phyloP scores from a whole-genome alignment of 2,113 vertebrate genomes.

The Emydura subglobosa region DNA sequence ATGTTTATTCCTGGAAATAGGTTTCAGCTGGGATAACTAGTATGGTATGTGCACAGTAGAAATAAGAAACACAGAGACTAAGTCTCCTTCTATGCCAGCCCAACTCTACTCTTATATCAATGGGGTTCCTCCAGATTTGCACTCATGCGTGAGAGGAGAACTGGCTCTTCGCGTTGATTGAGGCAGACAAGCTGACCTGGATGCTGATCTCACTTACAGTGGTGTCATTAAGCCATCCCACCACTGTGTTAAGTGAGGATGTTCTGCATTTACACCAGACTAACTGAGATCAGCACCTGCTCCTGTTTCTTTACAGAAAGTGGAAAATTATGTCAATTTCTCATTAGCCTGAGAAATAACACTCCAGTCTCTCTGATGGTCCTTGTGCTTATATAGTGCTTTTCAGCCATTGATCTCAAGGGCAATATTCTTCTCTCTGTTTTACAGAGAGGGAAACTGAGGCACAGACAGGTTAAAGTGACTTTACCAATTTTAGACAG shows the following conservation, averaged over 20 bases:
- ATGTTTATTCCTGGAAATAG: not conserved
- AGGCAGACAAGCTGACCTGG: not conserved
- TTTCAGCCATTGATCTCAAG: rapidly evolving
- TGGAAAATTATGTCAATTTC: rapidly evolving
- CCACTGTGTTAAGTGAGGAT: not conserved
- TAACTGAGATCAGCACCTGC: not conserved
- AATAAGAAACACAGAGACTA: not conserved
- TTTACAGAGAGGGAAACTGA: not conserved
- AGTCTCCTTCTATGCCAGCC: not conserved
- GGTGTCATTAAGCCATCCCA: not conserved
- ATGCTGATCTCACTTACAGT: not conserved
- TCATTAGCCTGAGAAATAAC: not conserved
- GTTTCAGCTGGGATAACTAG: not conserved
- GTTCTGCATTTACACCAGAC: not conserved
- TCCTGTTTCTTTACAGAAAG: not conserved
- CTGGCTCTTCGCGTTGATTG: not conserved
- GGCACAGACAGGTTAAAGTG: not conserved
- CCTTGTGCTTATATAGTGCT: not conserved
- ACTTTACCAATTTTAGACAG: not conserved
- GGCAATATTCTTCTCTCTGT: not conserved
- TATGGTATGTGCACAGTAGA: not conserved
- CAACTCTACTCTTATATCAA: not conserved
- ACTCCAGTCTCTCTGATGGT: not conserved
- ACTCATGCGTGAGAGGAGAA: not conserved
- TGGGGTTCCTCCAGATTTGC: not conserved